Percentiles rank a stretch among this genome's conserved stretches.
phyloP scores from a whole-genome alignment of 1,140 invertebrate genomes.

The Drosophila equinoxialis region DNA sequence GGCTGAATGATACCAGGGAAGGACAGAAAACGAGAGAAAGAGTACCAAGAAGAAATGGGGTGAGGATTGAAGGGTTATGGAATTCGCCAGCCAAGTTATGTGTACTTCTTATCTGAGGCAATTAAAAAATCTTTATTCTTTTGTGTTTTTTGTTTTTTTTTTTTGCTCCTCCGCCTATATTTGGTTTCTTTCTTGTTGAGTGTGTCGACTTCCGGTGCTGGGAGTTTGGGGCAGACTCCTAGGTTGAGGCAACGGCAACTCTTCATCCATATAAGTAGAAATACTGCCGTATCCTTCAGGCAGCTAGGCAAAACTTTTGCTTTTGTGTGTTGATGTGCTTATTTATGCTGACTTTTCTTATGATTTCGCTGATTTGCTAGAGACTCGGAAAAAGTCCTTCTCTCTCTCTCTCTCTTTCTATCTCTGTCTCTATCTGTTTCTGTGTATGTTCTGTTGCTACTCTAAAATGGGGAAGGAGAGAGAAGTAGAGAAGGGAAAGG shows the following conservation, averaged over 20 bases:
- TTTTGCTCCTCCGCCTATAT: neutral
- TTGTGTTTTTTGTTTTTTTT: neutral
- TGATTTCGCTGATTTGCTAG: constrained; percentile 61
- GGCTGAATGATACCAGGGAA: neutral
- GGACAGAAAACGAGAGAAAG: neutral
- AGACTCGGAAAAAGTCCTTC: neutral
- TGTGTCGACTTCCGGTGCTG: constrained; percentile 55
- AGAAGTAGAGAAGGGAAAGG: neutral
- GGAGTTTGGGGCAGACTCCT: constrained; percentile 31
- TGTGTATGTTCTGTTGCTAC: constrained; percentile 1
- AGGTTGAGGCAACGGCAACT: constrained; percentile 32
- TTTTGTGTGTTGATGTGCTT: constrained; percentile 78
- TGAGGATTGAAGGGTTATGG: constrained; percentile 2
- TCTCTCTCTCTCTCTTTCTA: neutral
- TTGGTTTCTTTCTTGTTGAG: constrained; percentile 34
- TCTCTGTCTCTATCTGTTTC: neutral
- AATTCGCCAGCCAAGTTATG: constrained; percentile 56
- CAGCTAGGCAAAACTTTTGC: constrained; percentile 55
- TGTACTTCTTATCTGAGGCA: constrained; percentile 76
- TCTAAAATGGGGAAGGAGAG: neutral
- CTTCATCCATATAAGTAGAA: constrained; percentile 48
- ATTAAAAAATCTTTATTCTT: constrained; percentile 64
- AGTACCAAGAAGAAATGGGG: no score
- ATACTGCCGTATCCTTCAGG: neutral
- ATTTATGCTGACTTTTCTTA: constrained; percentile 59